phyloP scores from a whole-genome alignment of 2,888 invertebrate genomes.

The Argyresthia albistria region DNA sequence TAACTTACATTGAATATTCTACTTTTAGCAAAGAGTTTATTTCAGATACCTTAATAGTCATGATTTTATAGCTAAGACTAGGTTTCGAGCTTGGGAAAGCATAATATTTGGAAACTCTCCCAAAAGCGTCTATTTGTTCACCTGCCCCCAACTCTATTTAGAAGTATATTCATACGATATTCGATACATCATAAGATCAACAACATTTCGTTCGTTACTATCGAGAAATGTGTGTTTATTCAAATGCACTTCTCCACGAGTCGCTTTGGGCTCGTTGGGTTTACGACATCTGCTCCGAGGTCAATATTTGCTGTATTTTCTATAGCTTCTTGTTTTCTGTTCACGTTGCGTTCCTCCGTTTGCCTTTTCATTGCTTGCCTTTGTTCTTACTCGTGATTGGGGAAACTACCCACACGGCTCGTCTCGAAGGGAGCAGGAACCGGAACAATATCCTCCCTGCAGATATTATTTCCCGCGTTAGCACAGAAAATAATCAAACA shows the following conservation, averaged over 20 bases:
- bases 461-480: constrained; percentile 21
- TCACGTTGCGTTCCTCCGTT: constrained; percentile 23
- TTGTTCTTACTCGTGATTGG: constrained; percentile 20
- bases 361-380: constrained; percentile 20
- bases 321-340: constrained; percentile 34
- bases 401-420: constrained; percentile 8
- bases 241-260: constrained; percentile 63
- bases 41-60: too few species aligned
- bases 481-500: constrained; percentile 39
- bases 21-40: too few species aligned
- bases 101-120: background rate
- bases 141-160: constrained; percentile 56
- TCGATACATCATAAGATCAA: constrained; percentile 60
- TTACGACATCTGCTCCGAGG: constrained; percentile 68
- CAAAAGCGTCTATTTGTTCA: constrained; percentile 35
- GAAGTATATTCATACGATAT: constrained; percentile 36
- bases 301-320: constrained; percentile 63
- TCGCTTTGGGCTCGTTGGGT: constrained; percentile 30
- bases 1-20: too few species aligned
- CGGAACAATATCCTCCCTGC: background rate
- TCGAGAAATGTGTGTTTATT: constrained; percentile 60
- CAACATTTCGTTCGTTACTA: constrained; percentile 46
- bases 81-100: background rate
- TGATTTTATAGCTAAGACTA: too few species aligned
- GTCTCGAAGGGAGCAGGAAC: background rate